Evolutionary conservation across 2,888 invertebrate species (phyloP).

Genomic region (Fragum sueziense): DNA sequence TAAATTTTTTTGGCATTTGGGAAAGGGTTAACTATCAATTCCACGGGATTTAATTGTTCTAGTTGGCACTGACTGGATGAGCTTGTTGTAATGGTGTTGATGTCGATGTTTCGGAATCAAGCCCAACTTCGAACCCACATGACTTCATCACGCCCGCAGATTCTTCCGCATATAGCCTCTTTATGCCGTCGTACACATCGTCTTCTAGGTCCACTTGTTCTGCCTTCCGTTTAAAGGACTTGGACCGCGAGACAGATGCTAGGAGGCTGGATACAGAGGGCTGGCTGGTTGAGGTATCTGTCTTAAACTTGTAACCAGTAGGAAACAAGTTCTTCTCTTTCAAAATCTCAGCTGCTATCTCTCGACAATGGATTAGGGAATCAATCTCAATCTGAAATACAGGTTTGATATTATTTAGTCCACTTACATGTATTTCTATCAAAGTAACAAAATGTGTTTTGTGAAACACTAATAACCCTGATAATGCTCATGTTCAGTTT

Average conservation of each 20-base stretch:
- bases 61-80: slow-evolving; percentile 58
- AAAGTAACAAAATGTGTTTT: no score
- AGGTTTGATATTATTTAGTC: no score
- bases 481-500: no score
- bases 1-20: no score
- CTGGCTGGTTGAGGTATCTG: slow-evolving; percentile 31
- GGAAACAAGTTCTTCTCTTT: slow-evolving; percentile 58
- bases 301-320: slow-evolving; percentile 64
- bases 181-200: slow-evolving; percentile 80
- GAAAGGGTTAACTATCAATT: background rate
- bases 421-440: no score
- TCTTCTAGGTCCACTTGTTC: slow-evolving; percentile 70
- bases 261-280: slow-evolving; percentile 7
- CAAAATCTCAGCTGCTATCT: slow-evolving; percentile 69
- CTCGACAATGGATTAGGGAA: slow-evolving; percentile 75
- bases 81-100: slow-evolving; percentile 38
- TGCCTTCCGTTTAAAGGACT: slow-evolving; percentile 77
- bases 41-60: slow-evolving; percentile 9
- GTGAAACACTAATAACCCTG: no score
- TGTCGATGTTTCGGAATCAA: slow-evolving; percentile 61
- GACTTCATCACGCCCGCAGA: slow-evolving; percentile 56
- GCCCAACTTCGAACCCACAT: slow-evolving; percentile 70
- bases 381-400: slow-evolving; percentile 74
- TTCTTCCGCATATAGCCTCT: slow-evolving; percentile 78
- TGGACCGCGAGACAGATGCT: slow-evolving; percentile 44